phyloP scores from a whole-genome alignment of 2,888 invertebrate species.

The Chrysolina americana region DNA sequence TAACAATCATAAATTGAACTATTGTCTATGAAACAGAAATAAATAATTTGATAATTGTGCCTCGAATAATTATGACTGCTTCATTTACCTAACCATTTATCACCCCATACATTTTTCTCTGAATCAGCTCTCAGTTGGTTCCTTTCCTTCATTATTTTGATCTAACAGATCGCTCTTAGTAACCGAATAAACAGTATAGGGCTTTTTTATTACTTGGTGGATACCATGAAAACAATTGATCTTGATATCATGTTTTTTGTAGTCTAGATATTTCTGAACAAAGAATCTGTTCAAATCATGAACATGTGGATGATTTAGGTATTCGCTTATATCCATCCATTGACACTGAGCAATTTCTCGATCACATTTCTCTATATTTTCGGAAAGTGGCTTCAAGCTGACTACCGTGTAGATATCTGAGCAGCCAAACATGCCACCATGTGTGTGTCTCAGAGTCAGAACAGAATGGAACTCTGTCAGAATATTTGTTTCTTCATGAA shows the following conservation, averaged over 20 bases:
- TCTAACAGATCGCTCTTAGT: constrained; percentile 42
- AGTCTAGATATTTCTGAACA: constrained; percentile 78
- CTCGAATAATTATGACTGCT: no score
- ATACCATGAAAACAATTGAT: constrained; percentile 73
- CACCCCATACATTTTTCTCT: no score
- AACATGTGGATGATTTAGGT: constrained; percentile 79
- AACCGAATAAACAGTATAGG: constrained; percentile 67
- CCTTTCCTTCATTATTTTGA: background rate
- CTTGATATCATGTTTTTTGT: constrained; percentile 75
- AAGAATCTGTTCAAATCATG: constrained; percentile 80
- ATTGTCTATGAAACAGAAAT: no score
- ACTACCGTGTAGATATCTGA: constrained; percentile 91
- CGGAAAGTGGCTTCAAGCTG: constrained; percentile 77
- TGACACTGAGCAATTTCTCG: constrained; percentile 83
- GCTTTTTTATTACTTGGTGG: constrained; percentile 70
- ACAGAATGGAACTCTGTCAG: constrained; percentile 82
- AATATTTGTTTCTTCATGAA: constrained; percentile 92
- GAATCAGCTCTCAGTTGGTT: no score
- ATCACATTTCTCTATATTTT: constrained; percentile 78
- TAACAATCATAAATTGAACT: no score
- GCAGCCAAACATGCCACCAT: constrained; percentile 83
- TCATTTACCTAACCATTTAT: no score
- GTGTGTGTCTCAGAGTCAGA: constrained; percentile 84
- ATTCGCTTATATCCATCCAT: constrained; percentile 89
- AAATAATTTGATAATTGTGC: no score